Evolutionary conservation across 2,113 vertebrate genomes (phyloP).

Genomic region (Eurypyga helias): DNA sequence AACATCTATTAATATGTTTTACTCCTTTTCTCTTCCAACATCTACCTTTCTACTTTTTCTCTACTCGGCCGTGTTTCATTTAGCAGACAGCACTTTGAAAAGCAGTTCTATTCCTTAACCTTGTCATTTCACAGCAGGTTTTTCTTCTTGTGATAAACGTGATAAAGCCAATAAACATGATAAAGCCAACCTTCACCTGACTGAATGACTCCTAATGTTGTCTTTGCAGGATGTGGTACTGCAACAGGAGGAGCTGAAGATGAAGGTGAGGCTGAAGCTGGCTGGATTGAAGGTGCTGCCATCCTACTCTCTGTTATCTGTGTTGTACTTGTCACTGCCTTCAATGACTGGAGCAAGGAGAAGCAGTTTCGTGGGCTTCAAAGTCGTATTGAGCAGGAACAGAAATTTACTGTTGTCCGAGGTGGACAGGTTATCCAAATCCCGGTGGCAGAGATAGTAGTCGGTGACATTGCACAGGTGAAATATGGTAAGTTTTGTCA

Average conservation of each 20-base stretch:
- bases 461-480: constrained; percentile 95
- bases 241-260: constrained; percentile 86
- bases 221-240: constrained; percentile 83
- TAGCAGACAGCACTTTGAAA: neutral
- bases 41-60: neutral
- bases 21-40: neutral
- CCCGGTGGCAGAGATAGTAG: constrained; percentile 93
- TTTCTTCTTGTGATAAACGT: neutral
- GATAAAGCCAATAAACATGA: rapidly evolving
- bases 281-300: constrained; percentile 98
- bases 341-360: constrained; percentile 99
- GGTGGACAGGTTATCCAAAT: constrained; percentile 93
- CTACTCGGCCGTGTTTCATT: rapidly evolving
- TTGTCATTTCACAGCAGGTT: neutral
- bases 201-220: rapidly evolving
- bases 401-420: constrained; percentile 96
- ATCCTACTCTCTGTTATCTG: constrained; percentile 97
- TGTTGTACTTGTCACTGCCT: constrained; percentile 96
- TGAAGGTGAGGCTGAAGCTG: constrained; percentile 93
- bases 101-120: neutral
- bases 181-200: rapidly evolving
- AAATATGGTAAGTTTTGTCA: constrained; percentile 88
- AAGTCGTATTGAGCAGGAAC: constrained; percentile 99
- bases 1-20: neutral
- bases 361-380: constrained; percentile 98